Evolutionary conservation across 1,140 invertebrate species (phyloP), one percentile per base, ranked within the genome.

Genomic region (Sipha flava): DNA sequence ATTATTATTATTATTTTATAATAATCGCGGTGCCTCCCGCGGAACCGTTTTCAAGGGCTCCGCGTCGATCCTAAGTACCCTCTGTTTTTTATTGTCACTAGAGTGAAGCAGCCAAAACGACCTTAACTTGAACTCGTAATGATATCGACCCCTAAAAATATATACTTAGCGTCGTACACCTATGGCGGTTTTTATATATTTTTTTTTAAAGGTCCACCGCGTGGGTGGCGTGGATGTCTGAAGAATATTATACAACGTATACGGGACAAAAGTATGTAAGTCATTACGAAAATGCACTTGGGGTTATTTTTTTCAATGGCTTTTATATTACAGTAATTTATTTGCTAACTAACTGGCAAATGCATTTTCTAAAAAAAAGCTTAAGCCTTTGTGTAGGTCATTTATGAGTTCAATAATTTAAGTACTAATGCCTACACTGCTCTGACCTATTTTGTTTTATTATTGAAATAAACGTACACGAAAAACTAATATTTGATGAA

Each of bases 11-110:
- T 49, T 49, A 49, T 49, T 68, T 26, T 21, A 4, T 66, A 43
- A 66, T 40, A 40, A 6, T 40, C 26, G 40, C 23, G 40, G 5
- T 23, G 40, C 21, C 40, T 1, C 14, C 70, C n/a, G 0, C n/a
- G 70, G 47, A 29, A 29, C 26, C 40, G 34, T 59, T 68, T 70
- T 77, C 49, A 59, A 77, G 73, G 52, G 23, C 49, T 43, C 29
- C 31, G 47, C 29, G 1, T 26, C 45, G 2, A 21, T 34, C 49
- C 10, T 77, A 77, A 77, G 73, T 77, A 54, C 49, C 73, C 52
- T 52, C 73, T 77, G 73, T 77, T 77, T 77, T 77, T 77, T 77
- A 77, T 77, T n/a, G 73, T 57, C 73, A 77, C 73, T 57, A 37
- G 34, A 57, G 21, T 57, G 73, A 54, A 59, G 52, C 73, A 43